Conservation (phyloP, 2,888 invertebrate genomes). For the Drosophila rellima region DNA sequence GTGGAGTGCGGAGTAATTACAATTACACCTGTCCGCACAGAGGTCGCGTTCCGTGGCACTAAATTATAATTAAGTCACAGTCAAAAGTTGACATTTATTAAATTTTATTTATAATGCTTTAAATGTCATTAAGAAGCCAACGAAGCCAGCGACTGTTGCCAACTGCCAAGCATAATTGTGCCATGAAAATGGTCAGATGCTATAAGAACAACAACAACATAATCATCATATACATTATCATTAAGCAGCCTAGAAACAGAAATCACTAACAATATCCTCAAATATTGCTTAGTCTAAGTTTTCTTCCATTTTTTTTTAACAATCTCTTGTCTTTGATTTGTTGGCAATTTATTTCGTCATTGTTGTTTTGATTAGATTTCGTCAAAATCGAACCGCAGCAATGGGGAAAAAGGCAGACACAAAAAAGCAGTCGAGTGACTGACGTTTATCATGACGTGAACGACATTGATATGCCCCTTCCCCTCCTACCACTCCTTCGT, state of each 20-base stretch:
- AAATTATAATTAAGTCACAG: conserved; percentile 77
- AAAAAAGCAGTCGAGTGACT: conserved; percentile 51
- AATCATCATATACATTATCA: conserved; percentile 29
- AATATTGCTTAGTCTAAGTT: conserved; percentile 6
- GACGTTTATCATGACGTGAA: conserved; percentile 71
- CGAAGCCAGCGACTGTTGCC: conserved; percentile 34
- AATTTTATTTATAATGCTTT: conserved; percentile 77
- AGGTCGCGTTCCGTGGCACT: conserved; percentile 71
- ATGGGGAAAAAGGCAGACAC: conserved; percentile 18
- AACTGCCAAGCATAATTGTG: conserved; percentile 58
- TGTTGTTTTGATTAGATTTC: conserved; percentile 72
- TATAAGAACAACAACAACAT: conserved; percentile 2
- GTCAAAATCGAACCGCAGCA: conserved; percentile 48
- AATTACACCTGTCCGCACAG: conserved; percentile 74
- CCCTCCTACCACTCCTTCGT: not conserved
- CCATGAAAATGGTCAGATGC: conserved; percentile 21
- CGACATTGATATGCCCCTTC: conserved; percentile 36
- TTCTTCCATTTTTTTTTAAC: conserved; percentile 14
- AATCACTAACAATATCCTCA: conserved; percentile 29
- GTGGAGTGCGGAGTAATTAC: conserved; percentile 68
- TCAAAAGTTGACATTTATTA: conserved; percentile 78
- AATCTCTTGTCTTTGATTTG: conserved; percentile 62
- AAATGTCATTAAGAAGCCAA: conserved; percentile 64
- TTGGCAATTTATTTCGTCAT: conserved; percentile 72
- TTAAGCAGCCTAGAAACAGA: conserved; percentile 22